Conservation (phyloP, 1,140 invertebrate species). For the Megathymus violae region DNA sequence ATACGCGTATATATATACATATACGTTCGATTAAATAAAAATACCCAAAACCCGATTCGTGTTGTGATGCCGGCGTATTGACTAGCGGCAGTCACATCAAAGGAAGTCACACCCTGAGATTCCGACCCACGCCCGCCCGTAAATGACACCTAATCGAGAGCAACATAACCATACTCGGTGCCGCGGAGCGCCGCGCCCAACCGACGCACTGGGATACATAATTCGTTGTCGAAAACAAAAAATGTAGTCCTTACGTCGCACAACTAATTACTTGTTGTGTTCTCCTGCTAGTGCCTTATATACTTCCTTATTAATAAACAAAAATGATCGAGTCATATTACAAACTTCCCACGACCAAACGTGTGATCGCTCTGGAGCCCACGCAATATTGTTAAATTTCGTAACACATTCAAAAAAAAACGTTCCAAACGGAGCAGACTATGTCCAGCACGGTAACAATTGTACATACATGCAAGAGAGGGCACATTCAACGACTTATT, state of each 20-base stretch:
- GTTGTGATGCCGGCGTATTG: slow-evolving; percentile 73
- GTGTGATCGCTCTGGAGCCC: not conserved
- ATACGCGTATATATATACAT: too few relatives aligned
- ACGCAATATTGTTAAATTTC: not conserved
- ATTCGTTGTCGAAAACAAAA: slow-evolving; percentile 60
- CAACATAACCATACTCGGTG: too few relatives aligned
- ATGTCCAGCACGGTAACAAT: not conserved
- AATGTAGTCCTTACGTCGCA: too few relatives aligned
- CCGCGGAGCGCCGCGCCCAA: too few relatives aligned
- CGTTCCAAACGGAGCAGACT: not conserved
- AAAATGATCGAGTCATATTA: too few relatives aligned
- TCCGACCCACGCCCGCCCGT: slow-evolving; percentile 44
- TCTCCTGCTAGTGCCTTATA: too few relatives aligned
- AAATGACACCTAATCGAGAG: too few relatives aligned
- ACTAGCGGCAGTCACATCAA: slow-evolving; percentile 69
- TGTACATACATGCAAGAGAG: not conserved
- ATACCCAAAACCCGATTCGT: too few relatives aligned
- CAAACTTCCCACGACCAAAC: not conserved
- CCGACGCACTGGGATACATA: slow-evolving; percentile 44
- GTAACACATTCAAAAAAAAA: not conserved
- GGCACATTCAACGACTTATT: not conserved
- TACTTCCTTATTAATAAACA: too few relatives aligned
- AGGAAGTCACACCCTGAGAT: slow-evolving; percentile 58
- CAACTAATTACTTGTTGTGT: too few relatives aligned
- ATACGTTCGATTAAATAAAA: too few relatives aligned